Evolutionary conservation across 2,113 vertebrate genomes (phyloP), one percentile per base, ranked within the genome.

Genomic region (Oncorhynchus nerka): DNA sequence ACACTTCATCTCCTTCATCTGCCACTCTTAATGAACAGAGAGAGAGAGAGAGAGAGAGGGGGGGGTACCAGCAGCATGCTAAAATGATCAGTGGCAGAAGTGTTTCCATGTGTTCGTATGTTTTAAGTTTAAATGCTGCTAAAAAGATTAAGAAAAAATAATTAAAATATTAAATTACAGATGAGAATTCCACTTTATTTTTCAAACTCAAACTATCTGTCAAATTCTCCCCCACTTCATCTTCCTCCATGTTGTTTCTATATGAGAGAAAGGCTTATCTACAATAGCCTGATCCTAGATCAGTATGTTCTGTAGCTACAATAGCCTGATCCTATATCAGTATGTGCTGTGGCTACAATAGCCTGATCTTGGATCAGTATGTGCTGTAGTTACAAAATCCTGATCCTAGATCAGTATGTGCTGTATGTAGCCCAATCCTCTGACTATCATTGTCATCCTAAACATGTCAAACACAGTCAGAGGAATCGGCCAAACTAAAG

Each of bases 71-170:
- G 65, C 74, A 74, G 73, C 75, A 66, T 76, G 81, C 84, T 89
- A 84, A 87, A 91, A 93, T 88, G 76, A 88, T 89, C 80, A 82
- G 68, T 68, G 83, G 74, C 80, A 64, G 81, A 86, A 92, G 79
- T 12, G 80, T 75, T 94, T 91, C 91, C 92, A 89, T 85, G 82
- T 91, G 88, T 82, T 76, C 71, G 70, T 71, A 74, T 75, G 70
- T 76, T 85, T 76, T 6, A 34, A n/a, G 57, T 65, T 26, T 61
- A 81, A 79, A 74, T 71, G 24, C 75, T 77, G 81, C 75, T 74
- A 72, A 73, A 61, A 74, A 59, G 67, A 34, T 71, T 30, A 39
- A 48, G 49, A 49, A 30, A 75, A 55, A 71, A 59, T 59, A 26
- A 61, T 66, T 28, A 62, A 70, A 77, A 75, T 74, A 86, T 88